phyloP scores from a whole-genome alignment of 1,140 invertebrate genomes.

The Aphelinus atriplicis region DNA sequence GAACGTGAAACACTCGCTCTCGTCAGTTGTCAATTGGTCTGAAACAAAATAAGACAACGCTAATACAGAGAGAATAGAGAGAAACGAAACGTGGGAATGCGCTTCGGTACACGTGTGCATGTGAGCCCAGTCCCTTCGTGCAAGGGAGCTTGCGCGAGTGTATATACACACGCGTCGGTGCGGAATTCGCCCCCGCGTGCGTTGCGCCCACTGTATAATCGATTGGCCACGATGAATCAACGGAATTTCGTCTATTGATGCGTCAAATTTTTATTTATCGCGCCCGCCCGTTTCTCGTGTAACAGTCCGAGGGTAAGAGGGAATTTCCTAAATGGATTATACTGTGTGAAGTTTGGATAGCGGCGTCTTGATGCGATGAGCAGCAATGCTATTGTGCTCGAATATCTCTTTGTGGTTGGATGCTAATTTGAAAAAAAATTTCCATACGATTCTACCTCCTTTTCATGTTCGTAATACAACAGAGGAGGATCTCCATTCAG shows the following conservation, averaged over 20 bases:
- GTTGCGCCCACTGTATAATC: neutral
- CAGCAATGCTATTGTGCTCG: neutral
- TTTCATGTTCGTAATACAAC: no score
- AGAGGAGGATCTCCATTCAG: no score
- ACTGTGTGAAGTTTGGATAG: neutral
- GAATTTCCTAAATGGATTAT: no score
- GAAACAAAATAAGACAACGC: neutral
- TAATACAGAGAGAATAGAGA: neutral
- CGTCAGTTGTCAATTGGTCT: slow-evolving; percentile 17
- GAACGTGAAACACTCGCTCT: neutral
- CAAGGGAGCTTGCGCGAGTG: neutral
- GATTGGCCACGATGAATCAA: slow-evolving; percentile 21
- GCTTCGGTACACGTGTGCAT: neutral
- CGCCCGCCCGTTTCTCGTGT: no score
- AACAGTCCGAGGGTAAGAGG: no score
- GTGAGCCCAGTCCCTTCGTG: neutral
- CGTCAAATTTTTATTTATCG: slow-evolving; percentile 20
- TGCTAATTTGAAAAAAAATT: no score
- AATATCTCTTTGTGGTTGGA: neutral
- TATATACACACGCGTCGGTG: neutral
- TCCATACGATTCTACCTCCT: no score
- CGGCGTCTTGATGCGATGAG: neutral
- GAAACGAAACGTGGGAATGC: slow-evolving; percentile 46
- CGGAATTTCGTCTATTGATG: slow-evolving; percentile 14
- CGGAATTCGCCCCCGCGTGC: slow-evolving; percentile 1